A percentile compares a stretch with the other conserved stretches of the same genome.
Conservation (phyloP, 2,797 vertebrate genomes). For the Trichosurus vulpecula region DNA sequence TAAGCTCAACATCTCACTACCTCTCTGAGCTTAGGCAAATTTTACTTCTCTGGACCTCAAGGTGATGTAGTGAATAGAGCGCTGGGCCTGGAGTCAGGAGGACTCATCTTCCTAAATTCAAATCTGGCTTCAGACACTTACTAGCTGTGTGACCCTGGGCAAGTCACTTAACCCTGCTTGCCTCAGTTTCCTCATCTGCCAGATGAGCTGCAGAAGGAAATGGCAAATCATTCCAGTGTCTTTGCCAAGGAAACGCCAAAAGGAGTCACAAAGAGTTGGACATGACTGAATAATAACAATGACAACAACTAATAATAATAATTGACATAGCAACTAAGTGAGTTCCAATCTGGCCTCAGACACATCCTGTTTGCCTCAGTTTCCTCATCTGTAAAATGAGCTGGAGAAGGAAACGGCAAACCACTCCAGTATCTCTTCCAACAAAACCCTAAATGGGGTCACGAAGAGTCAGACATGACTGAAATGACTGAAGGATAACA, state of each 20-base stretch:
- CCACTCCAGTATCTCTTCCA: not conserved
- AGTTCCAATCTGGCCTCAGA: not conserved
- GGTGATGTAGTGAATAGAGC: not conserved
- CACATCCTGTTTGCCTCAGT: not conserved
- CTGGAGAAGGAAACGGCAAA: not conserved
- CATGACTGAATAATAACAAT: not conserved
- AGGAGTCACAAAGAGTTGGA: not conserved
- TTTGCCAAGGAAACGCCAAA: not conserved
- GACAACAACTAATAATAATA: too few species aligned
- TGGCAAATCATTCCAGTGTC: not conserved
- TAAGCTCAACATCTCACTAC: not conserved
- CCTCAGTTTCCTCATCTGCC: not conserved
- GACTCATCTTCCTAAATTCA: not conserved
- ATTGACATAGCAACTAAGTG: not conserved
- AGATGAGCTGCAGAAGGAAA: not conserved
- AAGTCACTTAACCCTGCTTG: not conserved
- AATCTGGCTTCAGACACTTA: not conserved
- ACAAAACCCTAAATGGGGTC: not conserved
- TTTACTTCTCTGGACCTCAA: not conserved
- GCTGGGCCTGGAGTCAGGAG: not conserved
- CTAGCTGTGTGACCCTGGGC: not conserved
- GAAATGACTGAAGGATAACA: not conserved
- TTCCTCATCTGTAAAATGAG: not conserved
- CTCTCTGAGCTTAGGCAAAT: not conserved
- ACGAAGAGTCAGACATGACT: not conserved